Evolutionary conservation across 2,797 vertebrate species (phyloP).

Genomic region (Staurois parvus): DNA sequence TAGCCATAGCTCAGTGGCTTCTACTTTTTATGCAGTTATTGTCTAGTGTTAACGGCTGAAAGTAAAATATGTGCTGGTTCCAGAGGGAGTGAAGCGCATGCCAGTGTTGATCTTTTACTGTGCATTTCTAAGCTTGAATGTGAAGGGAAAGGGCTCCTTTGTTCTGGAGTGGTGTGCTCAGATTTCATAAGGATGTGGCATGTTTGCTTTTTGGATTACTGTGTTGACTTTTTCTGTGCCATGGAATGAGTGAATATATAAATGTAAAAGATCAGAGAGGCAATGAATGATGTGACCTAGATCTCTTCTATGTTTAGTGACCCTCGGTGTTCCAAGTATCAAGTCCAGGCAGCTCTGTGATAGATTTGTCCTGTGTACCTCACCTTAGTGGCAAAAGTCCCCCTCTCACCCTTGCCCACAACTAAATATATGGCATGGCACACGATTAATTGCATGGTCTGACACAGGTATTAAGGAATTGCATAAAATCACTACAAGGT

Average conservation of each 20-base stretch:
- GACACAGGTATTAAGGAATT: not conserved
- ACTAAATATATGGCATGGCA: not conserved
- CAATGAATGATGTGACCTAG: constrained; percentile 34
- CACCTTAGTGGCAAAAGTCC: not conserved
- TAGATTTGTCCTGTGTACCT: not conserved
- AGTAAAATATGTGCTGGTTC: not conserved
- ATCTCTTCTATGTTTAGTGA: constrained; percentile 20
- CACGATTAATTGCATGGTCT: not conserved
- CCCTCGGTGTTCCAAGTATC: not conserved
- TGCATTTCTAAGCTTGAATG: not conserved
- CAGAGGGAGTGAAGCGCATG: not conserved
- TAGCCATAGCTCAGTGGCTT: too few relatives aligned
- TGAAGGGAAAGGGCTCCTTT: constrained; percentile 25
- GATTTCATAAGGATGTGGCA: constrained; percentile 48
- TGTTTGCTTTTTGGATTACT: constrained; percentile 58
- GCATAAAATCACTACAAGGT: not conserved
- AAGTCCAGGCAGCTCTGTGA: not conserved
- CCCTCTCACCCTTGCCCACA: not conserved
- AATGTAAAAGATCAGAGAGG: constrained; percentile 38
- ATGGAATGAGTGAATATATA: constrained; percentile 30
- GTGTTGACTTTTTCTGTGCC: constrained; percentile 44
- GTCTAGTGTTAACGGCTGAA: not conserved
- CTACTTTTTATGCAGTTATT: too few relatives aligned
- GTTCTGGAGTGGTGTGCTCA: constrained; percentile 34
- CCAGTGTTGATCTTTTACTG: constrained; percentile 18